Evolutionary conservation across 53 echinoderm and acorn worm genomes (phyloP).

Genomic region (Mesocentrotus franciscanus): DNA sequence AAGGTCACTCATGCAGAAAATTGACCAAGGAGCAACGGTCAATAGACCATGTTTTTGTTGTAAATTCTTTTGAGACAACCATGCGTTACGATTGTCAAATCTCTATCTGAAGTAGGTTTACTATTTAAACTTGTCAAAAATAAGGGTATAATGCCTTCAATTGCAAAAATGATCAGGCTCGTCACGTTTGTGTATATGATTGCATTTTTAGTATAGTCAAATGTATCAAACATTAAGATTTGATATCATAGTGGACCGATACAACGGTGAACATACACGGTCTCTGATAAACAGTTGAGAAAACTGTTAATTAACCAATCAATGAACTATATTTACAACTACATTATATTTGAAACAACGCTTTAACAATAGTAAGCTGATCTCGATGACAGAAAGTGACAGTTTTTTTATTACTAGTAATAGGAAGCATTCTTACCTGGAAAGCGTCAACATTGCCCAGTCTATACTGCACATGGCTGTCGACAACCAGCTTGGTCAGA

Average conservation of each 20-base stretch:
- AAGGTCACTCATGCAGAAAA: no score
- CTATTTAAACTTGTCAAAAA: neutral
- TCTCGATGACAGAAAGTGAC: neutral
- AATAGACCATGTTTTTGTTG: no score
- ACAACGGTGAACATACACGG: neutral
- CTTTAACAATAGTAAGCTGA: no score
- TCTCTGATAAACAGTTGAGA: neutral
- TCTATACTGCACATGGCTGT: conserved; percentile 98
- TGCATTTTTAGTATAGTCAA: neutral
- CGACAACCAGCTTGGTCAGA: conserved; percentile 92
- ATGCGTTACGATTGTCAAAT: neutral
- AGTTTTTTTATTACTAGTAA: no score
- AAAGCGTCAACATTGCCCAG: conserved; percentile 98
- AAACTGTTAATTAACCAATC: neutral
- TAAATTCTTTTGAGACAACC: no score
- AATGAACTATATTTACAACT: neutral
- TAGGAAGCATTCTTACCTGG: conserved; percentile 73
- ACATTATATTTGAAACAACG: neutral
- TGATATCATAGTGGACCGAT: neutral
- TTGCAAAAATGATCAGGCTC: neutral
- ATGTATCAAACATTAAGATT: neutral
- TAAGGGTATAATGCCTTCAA: no score
- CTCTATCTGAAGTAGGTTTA: neutral
- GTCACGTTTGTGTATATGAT: neutral
- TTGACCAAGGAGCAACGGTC: no score